A percentile compares a stretch with the other conserved stretches of the same genome.
Conservation (phyloP, 2,113 vertebrate species). For the Calcarius ornatus region DNA sequence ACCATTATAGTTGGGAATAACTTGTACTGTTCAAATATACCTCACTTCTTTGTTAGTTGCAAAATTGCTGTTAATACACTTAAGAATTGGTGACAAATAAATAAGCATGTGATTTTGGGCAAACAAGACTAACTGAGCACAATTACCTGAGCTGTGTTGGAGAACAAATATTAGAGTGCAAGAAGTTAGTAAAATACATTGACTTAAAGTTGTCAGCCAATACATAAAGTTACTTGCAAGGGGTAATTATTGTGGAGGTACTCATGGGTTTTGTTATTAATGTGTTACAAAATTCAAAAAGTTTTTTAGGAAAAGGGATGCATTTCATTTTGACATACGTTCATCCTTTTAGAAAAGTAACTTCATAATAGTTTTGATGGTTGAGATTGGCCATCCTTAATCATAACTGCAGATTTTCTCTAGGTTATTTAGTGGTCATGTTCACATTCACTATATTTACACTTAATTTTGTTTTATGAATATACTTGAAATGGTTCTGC, state of each 20-base stretch:
- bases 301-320: not conserved
- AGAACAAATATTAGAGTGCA: not conserved
- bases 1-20: not conserved
- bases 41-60: not conserved
- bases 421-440: not conserved
- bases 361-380: not conserved
- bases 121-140: not conserved
- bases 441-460: not conserved
- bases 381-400: not conserved
- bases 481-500: not conserved
- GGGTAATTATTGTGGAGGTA: not conserved
- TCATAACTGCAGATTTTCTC: not conserved
- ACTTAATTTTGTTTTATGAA: not conserved
- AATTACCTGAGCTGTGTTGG: not conserved
- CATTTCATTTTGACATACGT: not conserved
- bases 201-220: not conserved
- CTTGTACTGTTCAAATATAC: not conserved
- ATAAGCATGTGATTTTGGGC: not conserved
- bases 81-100: not conserved
- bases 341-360: not conserved
- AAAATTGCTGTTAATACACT: not conserved
- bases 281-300: not conserved
- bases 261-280: not conserved
- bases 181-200: not conserved
- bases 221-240: not conserved